Evolutionary conservation across 2,113 vertebrate species (phyloP), one percentile per base, ranked within the genome.

Genomic region (Pteropus alecto): DNA sequence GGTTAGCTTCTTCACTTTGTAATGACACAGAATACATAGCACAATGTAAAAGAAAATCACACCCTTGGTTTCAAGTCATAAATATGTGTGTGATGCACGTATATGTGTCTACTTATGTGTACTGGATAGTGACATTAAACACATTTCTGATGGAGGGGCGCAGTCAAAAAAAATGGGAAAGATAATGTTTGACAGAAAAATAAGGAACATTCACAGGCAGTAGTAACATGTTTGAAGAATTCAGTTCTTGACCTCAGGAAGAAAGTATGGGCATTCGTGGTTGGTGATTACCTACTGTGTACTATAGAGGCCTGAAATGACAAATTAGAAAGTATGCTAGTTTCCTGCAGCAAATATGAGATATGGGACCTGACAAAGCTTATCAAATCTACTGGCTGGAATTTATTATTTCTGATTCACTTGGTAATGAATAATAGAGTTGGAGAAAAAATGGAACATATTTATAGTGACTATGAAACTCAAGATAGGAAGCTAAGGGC

Each of bases 341-440:
- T 85, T 73, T 78, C 38, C 79, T 91, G 18, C 19, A 92, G 70
- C 10, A 68, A 88, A 61, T 92, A 87, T 24, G 48, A 85, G 63
- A 74, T 61, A 67, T 81, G 21, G 13, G 78, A 94, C 38, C n/a
- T 96, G n/a, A 68, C 22, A 54, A 85, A 33, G 30, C 7, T 94
- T 86, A 46, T 93, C 73, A 83, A 88, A 67, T 48, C 46, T 21
- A 61, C 38, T 73, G 28, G 58, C 54, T 82, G 48, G 16, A 33
- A 93, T 84, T 91, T 81, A 91, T 82, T 82, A 77, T 73, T 97
- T 92, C 26, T 92, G 78, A 88, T 70, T 74, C 78, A 82, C 14
- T 48, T 93, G 48, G 24, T 19, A 56, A 71, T 26, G 26, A 68
- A 88, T 65, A 91, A 85, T 58, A 88, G 1, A 92, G 9, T 51